phyloP scores from a whole-genome alignment of 92 coral and sea anemone species.

The Paragorgia papillata region DNA sequence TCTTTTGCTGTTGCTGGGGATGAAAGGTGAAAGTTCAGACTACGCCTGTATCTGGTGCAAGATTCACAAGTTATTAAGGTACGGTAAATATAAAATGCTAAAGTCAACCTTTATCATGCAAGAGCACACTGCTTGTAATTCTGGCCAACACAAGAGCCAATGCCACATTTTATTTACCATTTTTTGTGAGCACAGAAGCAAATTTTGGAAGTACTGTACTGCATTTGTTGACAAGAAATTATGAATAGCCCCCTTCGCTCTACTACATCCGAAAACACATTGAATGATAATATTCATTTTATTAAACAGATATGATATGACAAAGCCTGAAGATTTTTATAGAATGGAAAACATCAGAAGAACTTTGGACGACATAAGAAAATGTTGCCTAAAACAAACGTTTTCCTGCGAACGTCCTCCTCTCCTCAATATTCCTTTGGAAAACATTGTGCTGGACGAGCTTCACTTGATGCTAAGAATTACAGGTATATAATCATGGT shows the following conservation, averaged over 20 bases:
- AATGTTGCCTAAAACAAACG: slow-evolving; percentile 43
- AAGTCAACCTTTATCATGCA: slow-evolving; percentile 3
- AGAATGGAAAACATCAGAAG: slow-evolving; percentile 39
- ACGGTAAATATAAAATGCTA: slow-evolving; percentile 7
- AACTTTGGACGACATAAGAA: no score
- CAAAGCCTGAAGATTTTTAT: slow-evolving; percentile 52
- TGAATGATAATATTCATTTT: no score
- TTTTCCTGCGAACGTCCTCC: slow-evolving; percentile 50
- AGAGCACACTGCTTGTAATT: slow-evolving; percentile 29
- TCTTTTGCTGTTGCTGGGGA: slow-evolving; percentile 18
- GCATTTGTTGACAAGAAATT: slow-evolving; percentile 17
- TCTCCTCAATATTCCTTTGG: slow-evolving; percentile 53
- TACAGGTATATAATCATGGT: slow-evolving; percentile 29
- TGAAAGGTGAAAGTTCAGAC: slow-evolving; percentile 23
- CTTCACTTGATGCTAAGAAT: no score
- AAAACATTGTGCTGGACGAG: slow-evolving; percentile 49
- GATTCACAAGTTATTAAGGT: slow-evolving; percentile 35
- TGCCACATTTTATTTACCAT: no score
- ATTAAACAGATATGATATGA: slow-evolving; percentile 50
- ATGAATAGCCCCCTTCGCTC: slow-evolving; percentile 18
- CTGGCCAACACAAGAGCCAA: slow-evolving; percentile 23
- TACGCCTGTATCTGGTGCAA: slow-evolving; percentile 28
- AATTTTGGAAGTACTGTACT: slow-evolving; percentile 2
- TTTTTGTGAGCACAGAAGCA: no score
- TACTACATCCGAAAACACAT: neutral